Evolutionary conservation across 2,113 vertebrate genomes (phyloP), one percentile per base, ranked within the genome.

Genomic region (Petaurus breviceps): DNA sequence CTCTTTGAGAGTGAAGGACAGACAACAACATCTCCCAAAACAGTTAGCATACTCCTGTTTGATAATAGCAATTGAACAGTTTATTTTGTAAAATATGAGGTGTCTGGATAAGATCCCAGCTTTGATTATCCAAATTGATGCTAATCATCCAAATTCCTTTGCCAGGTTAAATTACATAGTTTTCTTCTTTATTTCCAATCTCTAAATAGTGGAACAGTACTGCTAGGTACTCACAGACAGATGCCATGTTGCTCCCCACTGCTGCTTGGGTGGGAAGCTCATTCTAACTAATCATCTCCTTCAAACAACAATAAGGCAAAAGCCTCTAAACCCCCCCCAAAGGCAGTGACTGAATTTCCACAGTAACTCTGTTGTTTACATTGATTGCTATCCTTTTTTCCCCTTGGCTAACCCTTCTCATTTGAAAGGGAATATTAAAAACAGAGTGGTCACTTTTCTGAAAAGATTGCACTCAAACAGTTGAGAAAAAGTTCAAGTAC

Each of bases 61-160:
- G 93, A 93, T 77, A 77, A 95, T 97, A 94, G 95, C 91, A 2
- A 51, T 95, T 89, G 49, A 55, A 51, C 68, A 57, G 68, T 50
- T 93, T n/a, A n/a, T 90, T 77, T 53, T 43, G 93, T 90, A 37
- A 95, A 28, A 91, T 93, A 95, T 93, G 94, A 93, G 96, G 51
- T 89, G 50, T 95, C 90, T 96, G 61, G 91, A 52, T 92, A 95
- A 84, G 92, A 90, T 95, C 96, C 84, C 77, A 96, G 31, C 57
- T 91, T 90, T 90, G 93, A 43, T 94, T 51, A 51, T 11, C 50
- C 50, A 51, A 96, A 95, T 54, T 77, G 19, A 90, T n/a, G 43
- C 22, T 68, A 51, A 92, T 93, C 89, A 95, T 96, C 61, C 92
- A 89, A 12, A 92, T 94, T 91, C 51, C 61, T 31, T 90, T 94